Evolutionary conservation across 2,888 invertebrate species (phyloP).

Genomic region (Halocaridina rubra): DNA sequence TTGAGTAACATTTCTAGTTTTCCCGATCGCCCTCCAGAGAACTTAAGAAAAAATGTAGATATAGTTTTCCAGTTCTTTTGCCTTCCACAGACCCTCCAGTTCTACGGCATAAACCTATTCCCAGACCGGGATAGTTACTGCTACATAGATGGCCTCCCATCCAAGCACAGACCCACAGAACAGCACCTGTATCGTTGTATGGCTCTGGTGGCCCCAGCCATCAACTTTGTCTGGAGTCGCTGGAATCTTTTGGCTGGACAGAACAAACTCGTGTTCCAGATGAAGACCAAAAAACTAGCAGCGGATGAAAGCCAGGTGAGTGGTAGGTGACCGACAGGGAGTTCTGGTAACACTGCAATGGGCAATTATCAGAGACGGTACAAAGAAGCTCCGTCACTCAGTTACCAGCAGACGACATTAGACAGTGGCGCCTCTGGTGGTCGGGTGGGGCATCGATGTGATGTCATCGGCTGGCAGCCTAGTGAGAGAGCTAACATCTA

Average conservation of each 20-base stretch:
- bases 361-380: too few species aligned
- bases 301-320: conserved; percentile 66
- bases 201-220: conserved; percentile 78
- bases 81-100: conserved; percentile 71
- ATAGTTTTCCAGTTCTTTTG: background rate
- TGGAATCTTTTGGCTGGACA: conserved; percentile 76
- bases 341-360: background rate
- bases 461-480: too few species aligned
- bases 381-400: too few species aligned
- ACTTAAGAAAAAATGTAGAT: too few species aligned
- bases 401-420: too few species aligned
- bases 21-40: too few species aligned
- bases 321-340: too few species aligned
- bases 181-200: conserved; percentile 76
- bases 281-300: conserved; percentile 72
- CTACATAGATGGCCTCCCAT: conserved; percentile 72
- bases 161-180: conserved; percentile 62
- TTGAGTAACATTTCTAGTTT: too few species aligned
- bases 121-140: conserved; percentile 77
- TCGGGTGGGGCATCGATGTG: too few species aligned
- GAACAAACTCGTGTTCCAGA: conserved; percentile 77
- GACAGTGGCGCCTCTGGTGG: too few species aligned
- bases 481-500: too few species aligned
- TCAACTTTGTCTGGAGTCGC: conserved; percentile 84
- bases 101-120: conserved; percentile 84